Evolutionary conservation across 2,113 vertebrate genomes (phyloP), one percentile per base, ranked within the genome.

Genomic region (Gobio gobio): DNA sequence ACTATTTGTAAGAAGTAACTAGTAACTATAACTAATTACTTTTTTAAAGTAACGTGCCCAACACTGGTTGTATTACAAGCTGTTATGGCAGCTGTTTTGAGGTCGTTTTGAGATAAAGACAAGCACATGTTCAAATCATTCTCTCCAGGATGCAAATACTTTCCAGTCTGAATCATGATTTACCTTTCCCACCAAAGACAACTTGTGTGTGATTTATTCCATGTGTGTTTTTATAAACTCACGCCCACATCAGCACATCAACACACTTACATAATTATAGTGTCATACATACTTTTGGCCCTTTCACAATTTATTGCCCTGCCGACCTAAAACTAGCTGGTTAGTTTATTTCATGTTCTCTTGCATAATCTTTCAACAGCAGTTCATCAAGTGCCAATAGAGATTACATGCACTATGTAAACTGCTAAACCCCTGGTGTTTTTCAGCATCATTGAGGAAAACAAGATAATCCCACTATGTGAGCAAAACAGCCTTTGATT

Each of bases 321-420:
- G n/a, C 43, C 22, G n/a, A 26, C 24, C 9, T 54, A 64, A 86
- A 78, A 85, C 76, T n/a, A 83, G 49, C 43, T 24, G 10, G 81
- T 86, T 78, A 82, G 84, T 79, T 86, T 86, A 83, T 87, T 87
- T 51, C 72, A 85, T 72, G 26, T 83, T 72, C 36, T 64, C 16
- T n/a, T 75, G 22, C 47, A 26, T 91, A 87, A 92, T 90, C 87
- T 83, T 36, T 83, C 88, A 80, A 90, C 68, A 56, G 70, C 33
- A 72, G 81, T 36, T 26, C 29, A 86, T 88, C 20, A 90, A 87
- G 73, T 86, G 77, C 84, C 82, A 78, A 85, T 64, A 83, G 49
- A 85, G 89, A 89, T 92, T 91, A 89, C 78, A 81, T 87, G 66
- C 33, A 49, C 83, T 82, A 58, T 61, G 47, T 88, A 91, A 89